Percentiles rank a stretch among this genome's conserved stretches.
Evolutionary conservation across 2,113 vertebrate species (phyloP).

Genomic region (Petromus typicus): DNA sequence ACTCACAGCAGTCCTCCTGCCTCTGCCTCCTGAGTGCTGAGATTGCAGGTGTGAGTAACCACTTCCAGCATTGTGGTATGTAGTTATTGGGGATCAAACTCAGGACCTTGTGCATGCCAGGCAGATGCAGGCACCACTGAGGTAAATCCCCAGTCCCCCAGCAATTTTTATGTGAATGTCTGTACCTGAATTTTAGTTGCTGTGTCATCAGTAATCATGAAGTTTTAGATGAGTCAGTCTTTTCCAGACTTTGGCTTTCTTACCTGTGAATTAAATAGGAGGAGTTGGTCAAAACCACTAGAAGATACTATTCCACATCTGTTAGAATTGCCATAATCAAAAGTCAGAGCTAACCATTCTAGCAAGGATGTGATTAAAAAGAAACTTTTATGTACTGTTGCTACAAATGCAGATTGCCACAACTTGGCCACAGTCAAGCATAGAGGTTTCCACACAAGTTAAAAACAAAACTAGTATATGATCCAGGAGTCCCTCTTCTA

Average conservation of each 20-base stretch:
- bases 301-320: neutral
- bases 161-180: neutral
- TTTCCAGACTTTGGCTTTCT: constrained; percentile 15
- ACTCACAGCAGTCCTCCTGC: too few species aligned
- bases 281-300: neutral
- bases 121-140: too few species aligned
- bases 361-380: neutral
- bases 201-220: neutral
- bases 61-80: too few species aligned
- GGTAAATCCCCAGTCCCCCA: too few species aligned
- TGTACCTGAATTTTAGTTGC: neutral
- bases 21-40: too few species aligned
- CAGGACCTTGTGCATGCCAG: too few species aligned
- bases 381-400: neutral
- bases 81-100: too few species aligned
- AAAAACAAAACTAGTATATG: neutral
- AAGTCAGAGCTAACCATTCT: neutral
- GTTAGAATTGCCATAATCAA: neutral
- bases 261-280: neutral
- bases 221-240: neutral
- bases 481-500: neutral
- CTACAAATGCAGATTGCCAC: neutral
- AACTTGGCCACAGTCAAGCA: neutral
- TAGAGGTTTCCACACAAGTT: neutral
- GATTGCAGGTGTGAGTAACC: too few species aligned